Percentiles rank a stretch among this genome's conserved stretches.
Conservation (phyloP, 2,888 invertebrate species). For the Poecilobothrus nobilitatus region DNA sequence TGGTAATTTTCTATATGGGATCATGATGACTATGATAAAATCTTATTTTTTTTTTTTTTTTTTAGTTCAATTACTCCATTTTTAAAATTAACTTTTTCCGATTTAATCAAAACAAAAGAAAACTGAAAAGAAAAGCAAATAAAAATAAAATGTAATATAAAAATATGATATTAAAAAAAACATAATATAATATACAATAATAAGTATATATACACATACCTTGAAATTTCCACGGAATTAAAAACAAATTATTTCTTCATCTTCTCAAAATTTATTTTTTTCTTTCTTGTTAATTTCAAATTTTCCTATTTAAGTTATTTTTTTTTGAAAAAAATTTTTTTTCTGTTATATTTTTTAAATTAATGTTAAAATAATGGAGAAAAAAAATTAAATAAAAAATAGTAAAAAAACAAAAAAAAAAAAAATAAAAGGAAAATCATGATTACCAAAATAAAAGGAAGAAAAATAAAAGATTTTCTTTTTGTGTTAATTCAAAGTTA, state of each 20-base stretch:
- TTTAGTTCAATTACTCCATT: background rate
- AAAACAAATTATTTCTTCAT: background rate
- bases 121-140: background rate
- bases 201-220: too few relatives aligned
- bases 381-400: too few relatives aligned
- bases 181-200: too few relatives aligned
- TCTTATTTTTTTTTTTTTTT: background rate
- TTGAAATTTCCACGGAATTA: constrained; percentile 1
- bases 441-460: background rate
- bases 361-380: constrained; percentile 1
- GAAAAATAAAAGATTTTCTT: background rate
- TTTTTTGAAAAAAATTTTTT: background rate
- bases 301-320: background rate
- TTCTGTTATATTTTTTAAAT: background rate
- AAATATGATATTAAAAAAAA: too few relatives aligned
- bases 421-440: background rate
- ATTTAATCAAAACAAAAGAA: background rate
- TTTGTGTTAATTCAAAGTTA: background rate
- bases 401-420: too few relatives aligned
- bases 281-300: background rate
- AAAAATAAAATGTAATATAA: too few relatives aligned
- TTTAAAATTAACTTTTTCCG: background rate
- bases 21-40: constrained; percentile 2
- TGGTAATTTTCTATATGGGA: constrained; percentile 2
- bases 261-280: background rate